These are phyloP conservation scores for Camponotus vicinus DNA, from an alignment of 1,140 invertebrate genomes.

Conservation along the genomic window DNA sequence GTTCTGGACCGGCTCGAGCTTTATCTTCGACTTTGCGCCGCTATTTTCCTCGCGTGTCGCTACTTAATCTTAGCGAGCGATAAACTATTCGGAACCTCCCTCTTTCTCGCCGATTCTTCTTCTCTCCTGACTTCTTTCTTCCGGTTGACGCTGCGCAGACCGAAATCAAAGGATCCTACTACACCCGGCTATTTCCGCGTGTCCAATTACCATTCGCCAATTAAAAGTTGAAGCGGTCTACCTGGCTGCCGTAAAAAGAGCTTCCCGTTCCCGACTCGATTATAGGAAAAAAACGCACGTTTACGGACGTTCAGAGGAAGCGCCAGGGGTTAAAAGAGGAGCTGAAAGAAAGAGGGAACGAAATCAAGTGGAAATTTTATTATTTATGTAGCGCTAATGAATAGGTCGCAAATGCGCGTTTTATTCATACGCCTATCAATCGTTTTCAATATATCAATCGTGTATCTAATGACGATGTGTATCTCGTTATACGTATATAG, in stretches of 20 bases:
- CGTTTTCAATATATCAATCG: too few relatives aligned
- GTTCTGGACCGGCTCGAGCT: slow-evolving; percentile 30
- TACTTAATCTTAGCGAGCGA: slow-evolving; percentile 52
- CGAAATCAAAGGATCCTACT: slow-evolving; percentile 49
- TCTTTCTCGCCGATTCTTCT: neutral
- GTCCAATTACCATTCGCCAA: slow-evolving; percentile 76
- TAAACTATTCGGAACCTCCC: slow-evolving; percentile 24
- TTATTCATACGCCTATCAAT: neutral
- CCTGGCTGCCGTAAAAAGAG: slow-evolving; percentile 52
- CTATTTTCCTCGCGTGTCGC: slow-evolving; percentile 43
- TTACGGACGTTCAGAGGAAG: slow-evolving; percentile 44
- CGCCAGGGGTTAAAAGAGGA: neutral
- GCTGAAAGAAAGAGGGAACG: neutral
- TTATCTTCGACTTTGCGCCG: slow-evolving; percentile 50
- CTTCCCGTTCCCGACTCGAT: slow-evolving; percentile 54
- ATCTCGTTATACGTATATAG: too few relatives aligned
- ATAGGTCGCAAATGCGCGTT: neutral
- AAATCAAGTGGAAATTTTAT: neutral
- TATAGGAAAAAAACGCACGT: slow-evolving; percentile 66
- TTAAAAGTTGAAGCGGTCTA: slow-evolving; percentile 73
- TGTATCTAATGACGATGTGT: too few relatives aligned
- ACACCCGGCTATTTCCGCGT: slow-evolving; percentile 61
- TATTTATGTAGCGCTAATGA: neutral
- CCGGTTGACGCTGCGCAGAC: slow-evolving; percentile 12
- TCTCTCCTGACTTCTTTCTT: slow-evolving; percentile 37